Base-by-base conservation (phyloP, 2,888 invertebrate species). In the Diaphora mendica region DNA sequence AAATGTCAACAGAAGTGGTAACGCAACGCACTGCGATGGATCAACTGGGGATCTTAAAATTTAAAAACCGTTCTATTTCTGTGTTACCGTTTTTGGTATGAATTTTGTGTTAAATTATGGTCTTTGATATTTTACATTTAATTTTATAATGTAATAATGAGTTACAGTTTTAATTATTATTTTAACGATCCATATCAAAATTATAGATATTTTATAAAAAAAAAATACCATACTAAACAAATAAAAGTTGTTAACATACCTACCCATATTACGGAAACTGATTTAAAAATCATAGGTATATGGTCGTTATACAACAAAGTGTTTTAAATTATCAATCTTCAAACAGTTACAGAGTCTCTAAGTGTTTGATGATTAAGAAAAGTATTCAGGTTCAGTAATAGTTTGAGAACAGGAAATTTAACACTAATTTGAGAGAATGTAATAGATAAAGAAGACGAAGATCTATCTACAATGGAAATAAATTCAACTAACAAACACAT, bases 1-100 rank as follows among this genome's bases (percentile, higher is more conserved):
- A 90, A 90, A 84, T 84, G 82, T 86, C 85, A 87, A 89, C 87
- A 87, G 85, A 79, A 85, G 84, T 86, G 87, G 86, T 85, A 20
- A 77, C 79, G 85, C 82, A 80, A 81, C 76, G 82, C 85, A 79
- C 83, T 82, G 82, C 84, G 83, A 85, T 84, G 79, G 86, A 84
- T 86, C 85, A 83, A 82, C 85, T 85, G 82, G 84, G 85, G 87
- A 88, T 88, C 79, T 84, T 85, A 80, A 86, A 85, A 80, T 84
- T 86, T 78, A 80, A 83, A 82, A 59, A 64, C 75, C 72, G 68
- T 75, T 77, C 75, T 66, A 72, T 77, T 81, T 80, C 73, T 81
- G 72, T 75, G 77, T 81, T 75, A 72, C 35, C 33, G 64, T 64
- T 72, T 75, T 72, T 77, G 3, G 72, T 69, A 75, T 7, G 8